Conservation (phyloP, 2,888 invertebrate species). For the Alsophila aescularia region DNA sequence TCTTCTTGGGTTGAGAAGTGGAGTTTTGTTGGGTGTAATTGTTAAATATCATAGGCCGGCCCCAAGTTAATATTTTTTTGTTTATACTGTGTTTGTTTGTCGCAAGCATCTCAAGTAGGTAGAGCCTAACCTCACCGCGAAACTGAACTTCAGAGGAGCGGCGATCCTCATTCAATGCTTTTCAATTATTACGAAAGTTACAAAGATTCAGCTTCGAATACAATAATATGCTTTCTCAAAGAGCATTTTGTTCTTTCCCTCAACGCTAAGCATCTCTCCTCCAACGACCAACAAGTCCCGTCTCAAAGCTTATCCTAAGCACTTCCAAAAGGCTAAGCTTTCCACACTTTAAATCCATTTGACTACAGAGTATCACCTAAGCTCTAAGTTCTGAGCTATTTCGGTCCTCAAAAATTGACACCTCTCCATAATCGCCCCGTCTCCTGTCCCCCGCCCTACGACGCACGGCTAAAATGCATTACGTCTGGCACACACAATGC, state of each 20-base stretch:
- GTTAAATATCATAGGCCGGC: neutral
- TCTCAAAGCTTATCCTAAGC: neutral
- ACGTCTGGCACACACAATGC: conserved; percentile 55
- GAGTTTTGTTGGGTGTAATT: neutral
- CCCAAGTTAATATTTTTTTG: neutral
- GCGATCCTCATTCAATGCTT: no score
- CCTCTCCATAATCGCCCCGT: conserved; percentile 38
- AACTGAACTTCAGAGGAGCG: no score
- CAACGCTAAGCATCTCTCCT: no score
- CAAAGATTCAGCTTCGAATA: no score
- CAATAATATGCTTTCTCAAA: no score
- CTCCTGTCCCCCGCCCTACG: conserved; percentile 39
- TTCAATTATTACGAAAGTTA: no score
- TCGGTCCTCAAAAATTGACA: conserved; percentile 29
- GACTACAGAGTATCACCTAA: conserved; percentile 11
- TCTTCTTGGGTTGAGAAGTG: neutral
- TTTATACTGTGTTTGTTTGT: no score
- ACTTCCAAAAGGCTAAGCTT: neutral
- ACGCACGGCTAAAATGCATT: conserved; percentile 65
- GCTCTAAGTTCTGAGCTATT: conserved; percentile 10
- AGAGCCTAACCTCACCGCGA: no score
- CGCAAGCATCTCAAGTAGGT: no score
- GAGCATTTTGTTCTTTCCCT: no score
- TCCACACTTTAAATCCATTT: conserved; percentile 5
- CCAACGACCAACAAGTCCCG: no score